Conservation (phyloP, 2,797 vertebrate species). For the Leptodactylus fallax region DNA sequence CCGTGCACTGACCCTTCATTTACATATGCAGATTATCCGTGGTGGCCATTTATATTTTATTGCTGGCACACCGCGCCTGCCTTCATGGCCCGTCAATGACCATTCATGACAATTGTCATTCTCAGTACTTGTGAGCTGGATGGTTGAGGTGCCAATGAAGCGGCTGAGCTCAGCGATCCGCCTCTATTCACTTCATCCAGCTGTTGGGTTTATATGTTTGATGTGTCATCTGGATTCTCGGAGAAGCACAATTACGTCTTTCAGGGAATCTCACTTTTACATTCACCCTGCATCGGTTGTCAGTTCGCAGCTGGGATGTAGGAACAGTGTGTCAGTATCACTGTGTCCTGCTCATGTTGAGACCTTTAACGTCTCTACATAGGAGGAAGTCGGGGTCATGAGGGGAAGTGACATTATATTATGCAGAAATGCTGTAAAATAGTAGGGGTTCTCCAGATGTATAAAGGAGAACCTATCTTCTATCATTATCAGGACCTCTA, state of each 20-base stretch:
- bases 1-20: background rate
- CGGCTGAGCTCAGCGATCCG: too few relatives aligned
- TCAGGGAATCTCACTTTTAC: background rate
- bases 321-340: background rate
- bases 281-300: background rate
- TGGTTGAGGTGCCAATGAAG: background rate
- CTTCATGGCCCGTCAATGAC: background rate
- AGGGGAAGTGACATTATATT: background rate
- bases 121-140: background rate
- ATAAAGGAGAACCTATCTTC: too few relatives aligned
- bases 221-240: conserved; percentile 3
- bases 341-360: background rate
- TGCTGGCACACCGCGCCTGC: background rate
- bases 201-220: background rate
- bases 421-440: background rate
- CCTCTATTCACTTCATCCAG: conserved; percentile 6
- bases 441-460: background rate
- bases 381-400: background rate
- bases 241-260: conserved; percentile 31
- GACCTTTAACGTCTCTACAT: background rate
- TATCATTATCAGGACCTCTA: too few relatives aligned
- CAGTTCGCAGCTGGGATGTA: conserved; percentile 10
- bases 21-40: background rate
- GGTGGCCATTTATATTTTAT: background rate
- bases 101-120: background rate